Conservation (phyloP, 2,113 vertebrate genomes). For the Colistium nudipinnis region DNA sequence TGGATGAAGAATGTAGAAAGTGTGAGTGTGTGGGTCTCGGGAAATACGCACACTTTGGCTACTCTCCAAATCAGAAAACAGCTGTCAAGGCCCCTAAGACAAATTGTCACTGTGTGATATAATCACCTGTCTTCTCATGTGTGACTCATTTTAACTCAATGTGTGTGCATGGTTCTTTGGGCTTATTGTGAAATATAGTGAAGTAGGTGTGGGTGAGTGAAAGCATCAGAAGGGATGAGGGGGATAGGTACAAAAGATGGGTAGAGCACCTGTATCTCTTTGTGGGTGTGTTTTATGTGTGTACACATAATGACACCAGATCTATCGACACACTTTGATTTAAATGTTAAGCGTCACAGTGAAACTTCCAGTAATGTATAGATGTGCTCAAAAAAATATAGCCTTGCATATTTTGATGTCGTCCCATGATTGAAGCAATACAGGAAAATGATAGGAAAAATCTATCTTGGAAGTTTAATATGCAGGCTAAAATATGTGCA, state of each 20-base stretch:
- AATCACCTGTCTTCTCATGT: conserved; percentile 16
- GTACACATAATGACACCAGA: background rate
- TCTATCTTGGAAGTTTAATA: background rate
- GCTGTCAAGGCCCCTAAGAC: background rate
- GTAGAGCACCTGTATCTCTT: background rate
- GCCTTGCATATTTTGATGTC: background rate
- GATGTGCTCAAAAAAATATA: background rate
- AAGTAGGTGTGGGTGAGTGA: conserved; percentile 8
- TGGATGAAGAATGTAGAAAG: no score
- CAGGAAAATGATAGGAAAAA: background rate
- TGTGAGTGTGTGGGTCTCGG: conserved; percentile 6
- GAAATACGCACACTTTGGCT: background rate
- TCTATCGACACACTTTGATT: background rate
- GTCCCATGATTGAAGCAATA: background rate
- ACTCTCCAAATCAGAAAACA: conserved; percentile 18
- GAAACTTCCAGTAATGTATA: background rate
- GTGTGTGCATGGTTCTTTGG: conserved; percentile 3
- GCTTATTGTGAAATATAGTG: conserved; percentile 11
- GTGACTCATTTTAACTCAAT: background rate
- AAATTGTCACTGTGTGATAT: conserved; percentile 2
- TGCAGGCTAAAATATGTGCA: background rate
- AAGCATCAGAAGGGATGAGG: conserved; percentile 7
- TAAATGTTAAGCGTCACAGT: background rate
- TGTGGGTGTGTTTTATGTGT: conserved; percentile 25
- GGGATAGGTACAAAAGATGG: background rate